Evolutionary conservation across 2,113 vertebrate genomes (phyloP), one percentile per base, ranked within the genome.

Genomic region (Clarias macrocephalus): DNA sequence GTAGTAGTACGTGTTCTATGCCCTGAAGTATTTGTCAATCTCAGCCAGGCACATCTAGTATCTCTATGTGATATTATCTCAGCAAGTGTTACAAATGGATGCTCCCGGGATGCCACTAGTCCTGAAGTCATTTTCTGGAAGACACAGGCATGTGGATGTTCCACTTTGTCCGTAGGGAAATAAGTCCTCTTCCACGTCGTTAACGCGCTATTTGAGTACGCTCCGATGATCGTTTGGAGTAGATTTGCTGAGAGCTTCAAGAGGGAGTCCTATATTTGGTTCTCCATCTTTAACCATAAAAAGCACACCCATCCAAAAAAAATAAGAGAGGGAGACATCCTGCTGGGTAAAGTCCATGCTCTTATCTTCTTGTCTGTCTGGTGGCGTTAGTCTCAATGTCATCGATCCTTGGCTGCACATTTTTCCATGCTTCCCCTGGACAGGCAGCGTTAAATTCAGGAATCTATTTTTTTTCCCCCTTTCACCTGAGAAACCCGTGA

Each of bases 401-500:
- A 66, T 79, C 3, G 18, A 83, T 54, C 82, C 19, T 70, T 68
- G 62, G 42, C 85, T 56, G 6, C 19, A 68, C 8, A 68, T 25
- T 4, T 59, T 15, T 37, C 4, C 37, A 56, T 56, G 4, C 21
- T 37, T 80, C 6, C 15, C 37, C 19, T 76, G 57, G 37, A 85
- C 16, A 6, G 59, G 21, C 42, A 56, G 72, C 4, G 21, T 85
- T 19, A 73, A 70, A 15, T 57, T 18, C 48, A 86, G 63, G 52
- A 80, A 80, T 82, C 16, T 83, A 52, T 70, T 82, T 82, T 87
- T 87, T 28, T 83, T 33, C 23, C 21, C 7, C 30, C 52, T 70
- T 86, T 88, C 72, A 89, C 85, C 85, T 80, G 86, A 70, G 72
- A 80, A 73, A 88, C 86, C 75, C 16, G 16, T 48, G 60, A 42